These are phyloP conservation scores for Lophotis ruficrista DNA, from an alignment of 2,113 vertebrate species.

Conservation along the genomic window DNA sequence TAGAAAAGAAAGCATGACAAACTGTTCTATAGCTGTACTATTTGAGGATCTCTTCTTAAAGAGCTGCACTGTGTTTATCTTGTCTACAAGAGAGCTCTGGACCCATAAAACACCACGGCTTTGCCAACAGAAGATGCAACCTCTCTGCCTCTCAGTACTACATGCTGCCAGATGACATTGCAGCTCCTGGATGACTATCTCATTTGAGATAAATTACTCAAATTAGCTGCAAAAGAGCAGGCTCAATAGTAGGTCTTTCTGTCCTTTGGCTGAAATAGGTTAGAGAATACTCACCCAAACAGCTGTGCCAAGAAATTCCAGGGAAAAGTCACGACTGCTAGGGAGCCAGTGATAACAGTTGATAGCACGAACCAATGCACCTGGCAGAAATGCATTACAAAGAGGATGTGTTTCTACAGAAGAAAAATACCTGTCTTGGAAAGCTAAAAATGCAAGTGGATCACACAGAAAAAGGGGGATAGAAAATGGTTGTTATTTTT, in stretches of 20 bases:
- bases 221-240: neutral
- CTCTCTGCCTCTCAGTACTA: neutral
- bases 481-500: neutral
- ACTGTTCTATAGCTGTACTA: neutral
- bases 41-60: neutral
- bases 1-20: neutral
- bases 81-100: neutral
- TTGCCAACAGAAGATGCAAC: neutral
- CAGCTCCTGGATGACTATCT: neutral
- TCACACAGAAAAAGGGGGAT: accelerated
- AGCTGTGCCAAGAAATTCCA: neutral
- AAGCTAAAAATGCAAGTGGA: neutral
- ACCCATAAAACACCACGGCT: neutral
- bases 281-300: neutral
- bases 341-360: neutral
- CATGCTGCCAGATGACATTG: neutral
- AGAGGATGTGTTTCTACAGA: neutral
- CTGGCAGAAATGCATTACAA: neutral
- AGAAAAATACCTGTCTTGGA: neutral
- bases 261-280: neutral
- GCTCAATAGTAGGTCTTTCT: neutral
- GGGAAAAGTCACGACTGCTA: neutral
- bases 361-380: neutral
- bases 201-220: neutral
- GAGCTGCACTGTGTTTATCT: neutral